These are phyloP conservation scores for Escarpia spicata DNA, from an alignment of 2,888 invertebrate species.

Conservation along the genomic window DNA sequence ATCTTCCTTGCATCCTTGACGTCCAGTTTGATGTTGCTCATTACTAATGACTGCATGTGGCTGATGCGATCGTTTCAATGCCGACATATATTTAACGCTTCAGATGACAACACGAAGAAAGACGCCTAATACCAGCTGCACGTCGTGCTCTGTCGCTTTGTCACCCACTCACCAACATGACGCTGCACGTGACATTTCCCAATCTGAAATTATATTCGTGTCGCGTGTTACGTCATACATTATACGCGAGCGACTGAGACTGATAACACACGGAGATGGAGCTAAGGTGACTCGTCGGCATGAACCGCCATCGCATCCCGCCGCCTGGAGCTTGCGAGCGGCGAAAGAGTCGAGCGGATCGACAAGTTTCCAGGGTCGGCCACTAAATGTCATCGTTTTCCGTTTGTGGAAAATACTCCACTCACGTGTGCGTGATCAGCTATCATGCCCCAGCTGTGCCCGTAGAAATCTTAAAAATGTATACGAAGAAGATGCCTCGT, in stretches of 20 bases:
- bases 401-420: neutral
- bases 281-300: neutral
- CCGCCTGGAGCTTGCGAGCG: neutral
- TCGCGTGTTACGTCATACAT: neutral
- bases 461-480: neutral
- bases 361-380: neutral
- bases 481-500: neutral
- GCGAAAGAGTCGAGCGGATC: neutral
- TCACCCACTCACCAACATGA: neutral
- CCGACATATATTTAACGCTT: neutral
- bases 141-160: neutral
- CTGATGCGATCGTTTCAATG: neutral
- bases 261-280: neutral
- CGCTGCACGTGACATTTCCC: conserved; percentile 1
- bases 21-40: neutral
- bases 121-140: neutral
- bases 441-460: neutral
- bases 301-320: neutral
- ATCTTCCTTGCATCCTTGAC: neutral
- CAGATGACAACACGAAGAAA: neutral
- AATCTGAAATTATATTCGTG: neutral
- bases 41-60: neutral
- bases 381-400: neutral
- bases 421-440: neutral
- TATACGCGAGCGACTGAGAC: neutral